These are phyloP conservation scores for Odontesthes bonariensis DNA, from an alignment of 2,113 vertebrate species.

Conservation along the genomic window DNA sequence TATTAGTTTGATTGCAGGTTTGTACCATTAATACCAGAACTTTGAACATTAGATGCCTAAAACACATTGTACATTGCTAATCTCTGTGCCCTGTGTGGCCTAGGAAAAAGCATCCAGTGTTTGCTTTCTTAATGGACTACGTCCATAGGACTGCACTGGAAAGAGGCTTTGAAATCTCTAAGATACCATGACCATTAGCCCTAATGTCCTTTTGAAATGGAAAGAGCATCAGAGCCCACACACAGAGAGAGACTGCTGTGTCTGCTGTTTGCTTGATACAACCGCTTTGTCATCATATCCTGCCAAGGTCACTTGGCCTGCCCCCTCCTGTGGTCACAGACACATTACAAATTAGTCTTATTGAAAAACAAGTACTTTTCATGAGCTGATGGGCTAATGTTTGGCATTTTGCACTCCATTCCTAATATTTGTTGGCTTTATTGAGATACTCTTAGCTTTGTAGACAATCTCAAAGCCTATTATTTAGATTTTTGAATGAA, in stretches of 20 bases:
- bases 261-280: conserved; percentile 54
- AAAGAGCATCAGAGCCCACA: conserved; percentile 76
- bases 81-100: conserved; percentile 32
- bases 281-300: conserved; percentile 54
- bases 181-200: conserved; percentile 78
- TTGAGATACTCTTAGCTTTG: not conserved
- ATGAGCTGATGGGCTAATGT: conserved; percentile 5
- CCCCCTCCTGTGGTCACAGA: conserved; percentile 27
- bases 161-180: conserved; percentile 70
- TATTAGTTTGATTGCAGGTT: conserved; percentile 8
- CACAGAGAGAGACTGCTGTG: conserved; percentile 39
- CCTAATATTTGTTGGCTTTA: not conserved
- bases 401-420: conserved; percentile 3
- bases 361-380: conserved; percentile 9
- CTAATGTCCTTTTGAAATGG: conserved; percentile 83
- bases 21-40: not conserved
- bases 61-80: conserved; percentile 11
- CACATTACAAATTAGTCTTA: conserved; percentile 35
- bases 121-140: conserved; percentile 83
- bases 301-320: conserved; percentile 55
- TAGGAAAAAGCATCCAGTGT: conserved; percentile 73
- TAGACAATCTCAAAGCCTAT: not conserved
- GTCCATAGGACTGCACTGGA: conserved; percentile 49
- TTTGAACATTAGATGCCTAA: conserved; percentile 22
- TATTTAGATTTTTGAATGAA: not conserved